A percentile compares a stretch with the other conserved stretches of the same genome.
Evolutionary conservation across 1,140 invertebrate genomes (phyloP).

Genomic region (Triops cancriformis): DNA sequence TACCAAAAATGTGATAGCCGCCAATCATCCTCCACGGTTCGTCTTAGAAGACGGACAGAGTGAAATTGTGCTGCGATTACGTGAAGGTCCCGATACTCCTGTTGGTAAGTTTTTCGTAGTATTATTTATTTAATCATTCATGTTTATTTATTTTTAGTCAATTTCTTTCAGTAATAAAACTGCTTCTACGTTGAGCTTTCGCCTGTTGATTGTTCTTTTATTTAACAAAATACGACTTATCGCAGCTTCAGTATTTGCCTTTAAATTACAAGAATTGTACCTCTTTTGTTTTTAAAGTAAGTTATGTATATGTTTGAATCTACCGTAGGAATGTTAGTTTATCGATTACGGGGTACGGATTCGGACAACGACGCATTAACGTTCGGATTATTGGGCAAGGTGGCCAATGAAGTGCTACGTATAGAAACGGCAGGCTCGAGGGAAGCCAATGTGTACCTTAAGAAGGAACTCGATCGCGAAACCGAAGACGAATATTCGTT

Average conservation of each 20-base stretch:
- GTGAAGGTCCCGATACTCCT: constrained; percentile 75
- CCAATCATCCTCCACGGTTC: constrained; percentile 70
- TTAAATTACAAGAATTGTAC: too few relatives aligned
- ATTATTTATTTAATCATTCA: too few relatives aligned
- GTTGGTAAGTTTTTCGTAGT: constrained; percentile 61
- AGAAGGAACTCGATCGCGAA: constrained; percentile 82
- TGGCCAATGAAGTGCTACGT: constrained; percentile 64
- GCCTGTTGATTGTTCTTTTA: too few relatives aligned
- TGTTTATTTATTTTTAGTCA: too few relatives aligned
- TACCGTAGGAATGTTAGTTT: constrained; percentile 67
- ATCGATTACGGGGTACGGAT: constrained; percentile 68
- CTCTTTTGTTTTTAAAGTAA: too few relatives aligned
- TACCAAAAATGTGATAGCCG: constrained; percentile 22
- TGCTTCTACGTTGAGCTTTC: too few relatives aligned
- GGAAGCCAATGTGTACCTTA: constrained; percentile 78
- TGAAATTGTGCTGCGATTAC: constrained; percentile 77
- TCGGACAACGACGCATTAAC: constrained; percentile 71
- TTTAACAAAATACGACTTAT: too few relatives aligned
- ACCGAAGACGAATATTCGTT: constrained; percentile 75
- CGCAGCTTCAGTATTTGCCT: too few relatives aligned
- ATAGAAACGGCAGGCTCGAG: constrained; percentile 68
- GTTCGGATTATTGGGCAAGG: constrained; percentile 70
- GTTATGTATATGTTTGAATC: neutral
- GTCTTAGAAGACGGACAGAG: constrained; percentile 69
- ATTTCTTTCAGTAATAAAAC: too few relatives aligned